These are phyloP conservation scores for Alosa sapidissima DNA, from an alignment of 2,797 vertebrate species.

Conservation along the genomic window DNA sequence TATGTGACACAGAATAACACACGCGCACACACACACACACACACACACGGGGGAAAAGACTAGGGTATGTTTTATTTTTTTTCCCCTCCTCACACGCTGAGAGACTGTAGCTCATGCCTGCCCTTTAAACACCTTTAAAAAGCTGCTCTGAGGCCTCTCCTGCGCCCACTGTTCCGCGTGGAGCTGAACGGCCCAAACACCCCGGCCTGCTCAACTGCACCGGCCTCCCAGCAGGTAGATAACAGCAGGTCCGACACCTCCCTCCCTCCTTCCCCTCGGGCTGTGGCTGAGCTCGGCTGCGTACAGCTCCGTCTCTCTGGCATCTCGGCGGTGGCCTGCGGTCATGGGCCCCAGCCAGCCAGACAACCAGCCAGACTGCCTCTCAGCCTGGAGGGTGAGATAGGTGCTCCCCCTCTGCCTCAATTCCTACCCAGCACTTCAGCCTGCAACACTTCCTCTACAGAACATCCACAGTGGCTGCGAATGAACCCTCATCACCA, in stretches of 20 bases:
- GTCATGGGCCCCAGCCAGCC: background rate
- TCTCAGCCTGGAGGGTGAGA: background rate
- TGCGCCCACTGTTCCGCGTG: background rate
- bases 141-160: slow-evolving; percentile 1
- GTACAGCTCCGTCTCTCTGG: too few relatives aligned
- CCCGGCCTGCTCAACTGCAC: background rate
- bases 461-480: background rate
- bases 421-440: background rate
- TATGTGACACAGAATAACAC: background rate
- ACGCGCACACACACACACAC: background rate
- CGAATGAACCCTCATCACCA: background rate
- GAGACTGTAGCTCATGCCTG: background rate
- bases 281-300: background rate
- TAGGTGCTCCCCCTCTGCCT: background rate
- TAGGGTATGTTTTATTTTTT: background rate
- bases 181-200: background rate
- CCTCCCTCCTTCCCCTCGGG: background rate
- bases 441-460: background rate
- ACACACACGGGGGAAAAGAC: background rate
- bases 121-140: slow-evolving; percentile 9
- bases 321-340: background rate
- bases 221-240: background rate
- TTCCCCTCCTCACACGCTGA: background rate
- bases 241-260: slow-evolving; percentile 4
- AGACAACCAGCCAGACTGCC: background rate